phyloP scores from a whole-genome alignment of 2,797 vertebrate genomes.

The Tenualosa ilisha region DNA sequence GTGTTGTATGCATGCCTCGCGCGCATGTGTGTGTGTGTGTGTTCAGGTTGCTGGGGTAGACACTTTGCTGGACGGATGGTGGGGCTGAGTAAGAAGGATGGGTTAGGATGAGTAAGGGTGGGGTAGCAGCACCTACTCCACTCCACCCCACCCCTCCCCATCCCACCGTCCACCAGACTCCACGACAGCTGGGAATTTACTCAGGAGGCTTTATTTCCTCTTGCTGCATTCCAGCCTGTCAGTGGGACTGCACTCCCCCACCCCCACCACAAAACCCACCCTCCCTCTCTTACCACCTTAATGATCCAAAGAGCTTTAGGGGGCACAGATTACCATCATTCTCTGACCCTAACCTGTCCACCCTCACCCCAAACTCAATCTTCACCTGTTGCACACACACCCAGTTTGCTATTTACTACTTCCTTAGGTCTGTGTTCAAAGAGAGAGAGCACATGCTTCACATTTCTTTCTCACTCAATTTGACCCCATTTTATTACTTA shows the following conservation, averaged over 20 bases:
- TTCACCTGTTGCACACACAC: neutral
- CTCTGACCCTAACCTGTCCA: neutral
- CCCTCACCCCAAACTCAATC: neutral
- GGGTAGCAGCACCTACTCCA: conserved; percentile 26
- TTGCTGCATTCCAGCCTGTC: conserved; percentile 64
- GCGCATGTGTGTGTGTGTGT: neutral
- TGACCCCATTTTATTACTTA: neutral
- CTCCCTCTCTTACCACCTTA: neutral
- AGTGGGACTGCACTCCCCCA: conserved; percentile 45
- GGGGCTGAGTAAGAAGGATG: conserved; percentile 31
- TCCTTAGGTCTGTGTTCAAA: neutral
- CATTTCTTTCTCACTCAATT: neutral
- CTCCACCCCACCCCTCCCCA: conserved; percentile 28
- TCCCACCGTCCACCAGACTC: conserved; percentile 65
- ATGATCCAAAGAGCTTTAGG: neutral
- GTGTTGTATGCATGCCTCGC: neutral
- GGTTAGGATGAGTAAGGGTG: conserved; percentile 48
- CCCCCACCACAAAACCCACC: conserved; percentile 29
- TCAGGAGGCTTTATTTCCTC: conserved; percentile 67
- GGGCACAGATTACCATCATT: neutral
- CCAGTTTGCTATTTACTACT: too few species aligned
- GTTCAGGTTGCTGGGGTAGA: neutral
- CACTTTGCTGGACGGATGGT: conserved; percentile 24
- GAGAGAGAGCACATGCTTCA: neutral
- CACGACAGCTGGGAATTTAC: conserved; percentile 73